A percentile compares a stretch with the other conserved stretches of the same genome.
phyloP scores from a whole-genome alignment of 2,797 vertebrate genomes.

The Tokudaia muenninki region DNA sequence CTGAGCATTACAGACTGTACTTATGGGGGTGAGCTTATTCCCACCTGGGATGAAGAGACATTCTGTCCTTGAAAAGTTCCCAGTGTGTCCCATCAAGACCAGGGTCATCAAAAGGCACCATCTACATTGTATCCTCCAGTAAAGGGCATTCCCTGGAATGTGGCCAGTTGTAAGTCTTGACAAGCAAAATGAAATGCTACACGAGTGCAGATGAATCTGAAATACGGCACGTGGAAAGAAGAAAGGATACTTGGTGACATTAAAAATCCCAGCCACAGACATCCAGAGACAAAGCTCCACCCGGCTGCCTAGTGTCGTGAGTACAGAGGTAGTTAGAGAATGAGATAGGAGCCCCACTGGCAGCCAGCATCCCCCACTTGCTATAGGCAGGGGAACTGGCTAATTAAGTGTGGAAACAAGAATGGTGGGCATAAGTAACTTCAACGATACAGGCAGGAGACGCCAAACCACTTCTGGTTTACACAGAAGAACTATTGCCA shows the following conservation, averaged over 20 bases:
- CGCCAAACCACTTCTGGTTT: conserved; percentile 34
- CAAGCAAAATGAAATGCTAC: conserved; percentile 68
- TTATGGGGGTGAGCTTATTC: background rate
- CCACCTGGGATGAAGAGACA: background rate
- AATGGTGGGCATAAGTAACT: conserved; percentile 57
- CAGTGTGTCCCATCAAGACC: background rate
- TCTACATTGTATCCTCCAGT: background rate
- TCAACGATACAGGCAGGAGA: conserved; percentile 53
- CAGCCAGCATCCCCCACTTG: conserved; percentile 56
- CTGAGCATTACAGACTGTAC: fast-evolving
- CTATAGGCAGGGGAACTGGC: conserved; percentile 60
- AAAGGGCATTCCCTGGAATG: background rate
- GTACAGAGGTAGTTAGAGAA: background rate
- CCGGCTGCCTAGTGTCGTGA: background rate
- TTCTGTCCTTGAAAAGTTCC: background rate
- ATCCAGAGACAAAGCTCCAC: background rate
- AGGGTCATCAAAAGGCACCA: background rate
- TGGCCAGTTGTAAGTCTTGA: background rate
- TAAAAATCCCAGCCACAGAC: background rate
- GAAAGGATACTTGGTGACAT: background rate
- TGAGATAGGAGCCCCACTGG: conserved; percentile 45
- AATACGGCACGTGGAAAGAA: background rate
- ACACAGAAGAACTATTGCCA: background rate
- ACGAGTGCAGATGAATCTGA: background rate
- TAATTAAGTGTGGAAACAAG: conserved; percentile 79